These are phyloP conservation scores for Drosophila cyrtoloma DNA, from an alignment of 2,888 invertebrate genomes.

Conservation along the genomic window DNA sequence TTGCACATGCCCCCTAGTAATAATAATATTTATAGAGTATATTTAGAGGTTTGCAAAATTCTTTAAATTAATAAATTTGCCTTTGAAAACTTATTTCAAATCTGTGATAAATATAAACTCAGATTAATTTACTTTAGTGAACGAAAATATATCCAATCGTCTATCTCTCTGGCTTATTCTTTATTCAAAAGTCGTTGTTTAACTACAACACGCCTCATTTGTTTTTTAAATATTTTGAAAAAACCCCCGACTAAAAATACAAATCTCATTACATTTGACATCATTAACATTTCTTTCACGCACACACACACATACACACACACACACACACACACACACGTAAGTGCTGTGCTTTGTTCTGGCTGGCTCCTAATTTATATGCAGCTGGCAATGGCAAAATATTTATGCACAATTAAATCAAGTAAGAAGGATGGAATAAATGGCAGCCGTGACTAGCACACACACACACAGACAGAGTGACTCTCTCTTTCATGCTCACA, in stretches of 20 bases:
- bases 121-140: not conserved
- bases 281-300: conserved; percentile 42
- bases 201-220: conserved; percentile 16
- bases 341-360: conserved; percentile 28
- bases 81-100: not conserved
- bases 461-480: not conserved
- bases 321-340: not conserved
- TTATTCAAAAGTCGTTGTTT: not conserved
- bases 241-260: conserved; percentile 26
- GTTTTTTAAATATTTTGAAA: conserved; percentile 25
- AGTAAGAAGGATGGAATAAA: conserved; percentile 76
- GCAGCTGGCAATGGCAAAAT: conserved; percentile 72
- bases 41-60: not conserved
- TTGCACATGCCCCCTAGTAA: not conserved
- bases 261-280: conserved; percentile 45
- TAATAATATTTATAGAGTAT: not conserved
- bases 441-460: conserved; percentile 31
- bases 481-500: conserved; percentile 12
- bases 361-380: conserved; percentile 68
- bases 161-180: not conserved
- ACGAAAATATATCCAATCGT: not conserved
- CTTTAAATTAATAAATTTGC: not conserved
- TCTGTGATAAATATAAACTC: not conserved
- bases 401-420: conserved; percentile 82
- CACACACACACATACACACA: conserved; percentile 4